Percentiles rank a stretch among this genome's conserved stretches.
Conservation (phyloP, 2,888 invertebrate species). For the Fabriciana adippe region DNA sequence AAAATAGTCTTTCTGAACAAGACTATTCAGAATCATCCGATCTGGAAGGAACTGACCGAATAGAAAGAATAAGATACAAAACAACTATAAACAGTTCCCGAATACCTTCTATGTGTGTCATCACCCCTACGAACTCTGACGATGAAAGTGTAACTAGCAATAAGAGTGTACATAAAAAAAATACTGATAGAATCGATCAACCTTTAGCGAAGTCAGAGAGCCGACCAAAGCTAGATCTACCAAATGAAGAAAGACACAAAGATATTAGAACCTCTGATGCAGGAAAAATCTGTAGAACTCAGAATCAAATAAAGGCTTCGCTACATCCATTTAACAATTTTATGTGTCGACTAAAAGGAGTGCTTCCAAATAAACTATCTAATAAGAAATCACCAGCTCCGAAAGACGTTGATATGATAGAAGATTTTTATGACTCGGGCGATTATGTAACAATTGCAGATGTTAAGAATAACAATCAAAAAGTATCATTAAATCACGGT, state of each 20-base stretch:
- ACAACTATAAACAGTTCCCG: conserved; percentile 93
- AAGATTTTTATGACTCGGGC: conserved; percentile 84
- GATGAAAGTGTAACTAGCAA: conserved; percentile 86
- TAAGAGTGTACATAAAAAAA: conserved; percentile 56
- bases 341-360: conserved; percentile 87
- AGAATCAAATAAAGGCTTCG: conserved; percentile 60
- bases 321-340: conserved; percentile 87
- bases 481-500: conserved; percentile 68
- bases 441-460: conserved; percentile 94
- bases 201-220: conserved; percentile 56
- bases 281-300: conserved; percentile 51
- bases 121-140: conserved; percentile 93
- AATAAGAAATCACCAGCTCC: conserved; percentile 75
- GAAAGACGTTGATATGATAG: conserved; percentile 72
- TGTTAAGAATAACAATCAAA: conserved; percentile 89
- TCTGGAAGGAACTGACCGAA: conserved; percentile 92
- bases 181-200: conserved; percentile 45
- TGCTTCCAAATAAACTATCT: conserved; percentile 78
- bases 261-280: conserved; percentile 50
- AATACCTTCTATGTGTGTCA: conserved; percentile 96
- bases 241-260: conserved; percentile 60
- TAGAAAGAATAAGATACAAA: conserved; percentile 92
- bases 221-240: conserved; percentile 71
- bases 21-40: conserved; percentile 94
- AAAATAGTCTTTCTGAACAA: conserved; percentile 87